Conservation (phyloP, 2,113 vertebrate genomes). For the Anolis carolinensis region DNA sequence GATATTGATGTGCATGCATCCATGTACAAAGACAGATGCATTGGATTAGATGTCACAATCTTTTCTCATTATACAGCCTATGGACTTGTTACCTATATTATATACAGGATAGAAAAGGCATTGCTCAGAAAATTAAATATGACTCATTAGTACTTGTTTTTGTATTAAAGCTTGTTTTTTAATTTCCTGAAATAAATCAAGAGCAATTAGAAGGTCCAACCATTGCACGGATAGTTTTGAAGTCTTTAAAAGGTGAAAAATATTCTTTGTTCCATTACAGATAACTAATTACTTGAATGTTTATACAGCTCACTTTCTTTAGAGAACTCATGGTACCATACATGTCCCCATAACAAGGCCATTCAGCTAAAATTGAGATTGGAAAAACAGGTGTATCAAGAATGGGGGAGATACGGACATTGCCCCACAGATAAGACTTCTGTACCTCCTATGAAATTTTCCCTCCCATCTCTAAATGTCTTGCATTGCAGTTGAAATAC, state of each 20-base stretch:
- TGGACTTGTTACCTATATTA: neutral
- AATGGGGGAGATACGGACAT: no score
- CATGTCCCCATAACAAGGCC: no score
- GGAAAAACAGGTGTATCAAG: no score
- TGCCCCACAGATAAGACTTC: no score
- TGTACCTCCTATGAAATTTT: no score
- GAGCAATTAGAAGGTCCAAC: conserved; percentile 8
- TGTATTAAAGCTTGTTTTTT: conserved; percentile 20
- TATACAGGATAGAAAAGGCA: neutral
- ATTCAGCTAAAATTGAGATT: no score
- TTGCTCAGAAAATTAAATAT: conserved; percentile 7
- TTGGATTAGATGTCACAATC: conserved; percentile 22
- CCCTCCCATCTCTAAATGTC: no score
- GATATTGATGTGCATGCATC: neutral
- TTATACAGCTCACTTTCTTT: no score
- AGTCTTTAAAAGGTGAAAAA: neutral
- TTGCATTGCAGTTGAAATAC: no score
- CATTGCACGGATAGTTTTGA: neutral
- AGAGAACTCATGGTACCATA: no score
- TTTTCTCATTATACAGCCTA: neutral
- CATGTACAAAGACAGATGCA: neutral
- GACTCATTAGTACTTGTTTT: accelerated
- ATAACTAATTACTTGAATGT: no score
- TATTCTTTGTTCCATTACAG: neutral
- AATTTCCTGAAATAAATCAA: conserved; percentile 8